Evolutionary conservation across 2,888 invertebrate genomes (phyloP).

Genomic region (Lycocerus yunnanus): DNA sequence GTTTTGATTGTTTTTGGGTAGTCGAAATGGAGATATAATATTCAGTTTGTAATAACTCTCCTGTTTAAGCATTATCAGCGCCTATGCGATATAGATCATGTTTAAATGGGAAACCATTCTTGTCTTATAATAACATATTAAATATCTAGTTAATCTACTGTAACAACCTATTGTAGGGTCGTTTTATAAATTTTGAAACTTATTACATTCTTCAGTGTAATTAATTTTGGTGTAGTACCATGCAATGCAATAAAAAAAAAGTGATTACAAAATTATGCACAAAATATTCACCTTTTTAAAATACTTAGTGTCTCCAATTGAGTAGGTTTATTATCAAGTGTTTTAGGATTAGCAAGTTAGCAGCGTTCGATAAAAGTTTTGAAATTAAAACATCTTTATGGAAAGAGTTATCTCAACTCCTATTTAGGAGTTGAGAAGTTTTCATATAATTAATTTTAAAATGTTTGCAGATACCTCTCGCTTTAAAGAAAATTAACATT

Average conservation of each 20-base stretch:
- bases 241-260: background rate
- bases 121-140: background rate
- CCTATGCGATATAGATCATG: background rate
- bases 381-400: conserved; percentile 13
- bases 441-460: conserved; percentile 27
- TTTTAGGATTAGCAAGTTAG: conserved; percentile 3
- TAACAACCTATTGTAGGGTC: background rate
- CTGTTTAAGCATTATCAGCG: background rate
- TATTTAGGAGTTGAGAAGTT: conserved; percentile 15
- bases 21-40: background rate
- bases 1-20: background rate
- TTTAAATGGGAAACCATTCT: background rate
- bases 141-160: background rate
- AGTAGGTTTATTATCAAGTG: background rate
- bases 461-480: conserved; percentile 25
- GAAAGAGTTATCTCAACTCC: conserved; percentile 18
- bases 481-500: conserved; percentile 27
- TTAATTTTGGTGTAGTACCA: background rate
- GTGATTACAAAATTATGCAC: no score
- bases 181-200: background rate
- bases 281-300: background rate
- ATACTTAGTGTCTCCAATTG: background rate
- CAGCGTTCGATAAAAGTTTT: conserved; percentile 17
- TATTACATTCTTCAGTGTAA: background rate
- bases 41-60: background rate